Conservation (phyloP, 2,113 vertebrate genomes). For the Carassius gibelio region DNA sequence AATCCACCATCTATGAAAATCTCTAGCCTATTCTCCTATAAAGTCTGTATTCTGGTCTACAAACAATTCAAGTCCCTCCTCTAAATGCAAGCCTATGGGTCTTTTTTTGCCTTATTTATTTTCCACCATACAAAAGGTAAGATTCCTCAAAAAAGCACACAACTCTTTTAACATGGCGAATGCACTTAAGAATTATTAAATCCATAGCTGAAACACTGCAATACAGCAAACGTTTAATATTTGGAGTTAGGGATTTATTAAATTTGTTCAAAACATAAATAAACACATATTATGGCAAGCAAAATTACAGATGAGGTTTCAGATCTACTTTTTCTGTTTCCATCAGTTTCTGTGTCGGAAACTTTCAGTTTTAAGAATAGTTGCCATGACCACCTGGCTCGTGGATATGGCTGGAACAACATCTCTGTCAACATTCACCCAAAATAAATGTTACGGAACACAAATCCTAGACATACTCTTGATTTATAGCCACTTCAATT, state of each 20-base stretch:
- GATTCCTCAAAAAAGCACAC: neutral
- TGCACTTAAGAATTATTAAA: neutral
- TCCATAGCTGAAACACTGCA: neutral
- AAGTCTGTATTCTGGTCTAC: neutral
- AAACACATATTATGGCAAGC: neutral
- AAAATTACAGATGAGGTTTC: neutral
- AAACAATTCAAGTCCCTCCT: neutral
- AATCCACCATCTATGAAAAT: neutral
- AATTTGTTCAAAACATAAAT: neutral
- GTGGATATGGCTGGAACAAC: constrained; percentile 43
- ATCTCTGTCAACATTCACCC: constrained; percentile 55
- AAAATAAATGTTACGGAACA: constrained; percentile 65
- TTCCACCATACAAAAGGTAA: neutral
- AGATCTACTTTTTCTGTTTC: neutral
- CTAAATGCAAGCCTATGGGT: neutral
- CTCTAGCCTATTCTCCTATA: neutral
- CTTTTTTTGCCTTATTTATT: neutral
- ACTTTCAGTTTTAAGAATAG: constrained; percentile 61
- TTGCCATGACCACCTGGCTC: constrained; percentile 66
- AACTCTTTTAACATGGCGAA: no score
- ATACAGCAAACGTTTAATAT: neutral
- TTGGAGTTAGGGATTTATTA: neutral
- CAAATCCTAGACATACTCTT: neutral
- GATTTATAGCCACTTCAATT: neutral
- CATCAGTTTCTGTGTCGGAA: constrained; percentile 32